phyloP scores from a whole-genome alignment of 37 sponge, comb jelly and placozoan genomes.

The Corticium candelabrum region DNA sequence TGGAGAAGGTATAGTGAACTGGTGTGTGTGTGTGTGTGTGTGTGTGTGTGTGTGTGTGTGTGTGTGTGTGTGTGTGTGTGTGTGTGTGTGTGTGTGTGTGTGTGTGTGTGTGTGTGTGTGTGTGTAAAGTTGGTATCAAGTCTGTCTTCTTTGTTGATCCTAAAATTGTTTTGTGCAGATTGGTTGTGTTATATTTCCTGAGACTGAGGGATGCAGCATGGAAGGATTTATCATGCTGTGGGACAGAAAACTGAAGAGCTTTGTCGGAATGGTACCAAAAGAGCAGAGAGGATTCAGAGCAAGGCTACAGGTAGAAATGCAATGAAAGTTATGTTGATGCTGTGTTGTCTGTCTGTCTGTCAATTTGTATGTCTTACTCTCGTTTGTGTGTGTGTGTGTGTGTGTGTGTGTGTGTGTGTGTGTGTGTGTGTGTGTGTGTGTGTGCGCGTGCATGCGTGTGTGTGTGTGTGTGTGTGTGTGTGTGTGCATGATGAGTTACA shows the following conservation, averaged over 20 bases:
- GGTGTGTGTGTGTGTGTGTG: constrained; percentile 12
- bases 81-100: constrained; percentile 12
- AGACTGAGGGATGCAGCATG: neutral
- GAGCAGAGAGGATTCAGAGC: neutral
- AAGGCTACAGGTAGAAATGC: neutral
- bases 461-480: too few relatives aligned
- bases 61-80: constrained; percentile 19
- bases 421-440: neutral
- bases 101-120: neutral
- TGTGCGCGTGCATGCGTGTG: too few relatives aligned
- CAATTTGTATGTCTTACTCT: too few relatives aligned
- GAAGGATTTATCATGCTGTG: constrained; percentile 1
- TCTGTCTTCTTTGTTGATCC: neutral
- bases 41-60: constrained; percentile 24
- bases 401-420: constrained; percentile 3
- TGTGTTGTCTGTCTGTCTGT: too few relatives aligned
- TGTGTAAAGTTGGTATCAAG: neutral
- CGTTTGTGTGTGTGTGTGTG: neutral
- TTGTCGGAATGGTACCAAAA: neutral
- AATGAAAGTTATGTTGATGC: too few relatives aligned
- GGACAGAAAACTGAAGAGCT: neutral
- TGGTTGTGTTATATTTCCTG: constrained; percentile 1
- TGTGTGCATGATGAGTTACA: too few relatives aligned
- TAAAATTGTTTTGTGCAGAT: constrained; percentile 6
- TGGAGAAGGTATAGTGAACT: neutral